These are phyloP conservation scores for Heterotilapia buettikoferi DNA, from an alignment of 2,113 vertebrate genomes.

Conservation along the genomic window DNA sequence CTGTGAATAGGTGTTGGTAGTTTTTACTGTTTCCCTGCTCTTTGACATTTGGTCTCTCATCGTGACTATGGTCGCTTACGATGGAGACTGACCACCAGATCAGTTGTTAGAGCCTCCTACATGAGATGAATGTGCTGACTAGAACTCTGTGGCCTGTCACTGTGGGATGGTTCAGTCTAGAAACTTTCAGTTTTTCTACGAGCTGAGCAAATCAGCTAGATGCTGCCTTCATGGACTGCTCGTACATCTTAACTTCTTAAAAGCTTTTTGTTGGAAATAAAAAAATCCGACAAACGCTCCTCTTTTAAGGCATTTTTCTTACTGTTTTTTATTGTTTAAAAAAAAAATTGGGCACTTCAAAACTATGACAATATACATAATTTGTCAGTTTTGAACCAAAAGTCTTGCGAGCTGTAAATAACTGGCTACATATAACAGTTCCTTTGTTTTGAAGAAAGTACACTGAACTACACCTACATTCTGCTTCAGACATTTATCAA, in stretches of 20 bases:
- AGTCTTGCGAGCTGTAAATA: neutral
- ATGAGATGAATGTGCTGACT: neutral
- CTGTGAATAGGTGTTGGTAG: neutral
- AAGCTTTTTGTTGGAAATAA: neutral
- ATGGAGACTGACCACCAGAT: neutral
- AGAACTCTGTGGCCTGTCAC: neutral
- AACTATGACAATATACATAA: neutral
- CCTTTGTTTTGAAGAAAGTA: neutral
- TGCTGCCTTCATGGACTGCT: neutral
- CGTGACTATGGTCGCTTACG: rapidly evolving
- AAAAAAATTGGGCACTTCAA: neutral
- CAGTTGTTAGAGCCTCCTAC: neutral
- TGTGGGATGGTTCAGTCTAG: neutral
- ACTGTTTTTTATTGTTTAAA: neutral
- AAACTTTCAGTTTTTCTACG: neutral
- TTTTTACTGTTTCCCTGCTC: neutral
- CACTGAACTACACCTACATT: neutral
- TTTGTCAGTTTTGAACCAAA: neutral
- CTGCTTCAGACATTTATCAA: neutral
- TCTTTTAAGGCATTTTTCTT: neutral
- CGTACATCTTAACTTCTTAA: neutral
- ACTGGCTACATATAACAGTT: neutral
- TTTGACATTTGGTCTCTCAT: rapidly evolving
- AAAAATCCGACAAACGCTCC: rapidly evolving
- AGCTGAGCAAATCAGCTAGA: neutral